Evolutionary conservation across 2,888 invertebrate genomes (phyloP).

Genomic region (Sinhomidia bicolor): DNA sequence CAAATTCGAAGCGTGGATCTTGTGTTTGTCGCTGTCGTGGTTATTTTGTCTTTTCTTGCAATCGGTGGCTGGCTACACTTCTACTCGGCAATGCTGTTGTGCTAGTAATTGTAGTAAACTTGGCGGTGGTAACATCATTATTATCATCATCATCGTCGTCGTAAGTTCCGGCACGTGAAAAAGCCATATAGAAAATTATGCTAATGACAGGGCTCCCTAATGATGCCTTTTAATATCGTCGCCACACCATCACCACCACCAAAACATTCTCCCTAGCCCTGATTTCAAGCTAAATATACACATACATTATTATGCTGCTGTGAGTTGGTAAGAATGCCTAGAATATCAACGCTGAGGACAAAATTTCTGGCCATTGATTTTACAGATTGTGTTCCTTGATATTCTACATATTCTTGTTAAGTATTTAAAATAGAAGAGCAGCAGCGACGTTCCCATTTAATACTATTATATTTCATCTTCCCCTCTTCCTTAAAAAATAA

Average conservation of each 20-base stretch:
- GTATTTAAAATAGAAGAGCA: background rate
- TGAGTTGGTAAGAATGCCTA: constrained; percentile 11
- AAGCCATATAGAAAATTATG: constrained; percentile 70
- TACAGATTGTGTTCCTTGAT: constrained; percentile 5
- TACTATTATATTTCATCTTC: constrained; percentile 46
- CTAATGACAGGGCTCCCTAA: constrained; percentile 72
- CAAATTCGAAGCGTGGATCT: constrained; percentile 32
- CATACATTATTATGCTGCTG: too few relatives aligned
- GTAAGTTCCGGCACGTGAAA: constrained; percentile 74
- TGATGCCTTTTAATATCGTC: constrained; percentile 73
- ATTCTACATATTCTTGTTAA: too few relatives aligned
- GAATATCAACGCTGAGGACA: constrained; percentile 33
- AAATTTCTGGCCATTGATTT: background rate
- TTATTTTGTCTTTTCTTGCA: constrained; percentile 42
- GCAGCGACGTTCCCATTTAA: background rate
- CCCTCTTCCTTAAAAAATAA: constrained; percentile 23
- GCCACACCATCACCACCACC: constrained; percentile 52
- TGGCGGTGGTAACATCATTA: constrained; percentile 41
- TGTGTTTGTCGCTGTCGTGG: constrained; percentile 29
- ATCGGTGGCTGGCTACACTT: too few relatives aligned
- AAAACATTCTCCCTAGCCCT: too few relatives aligned
- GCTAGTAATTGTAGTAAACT: background rate
- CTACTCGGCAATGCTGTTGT: too few relatives aligned
- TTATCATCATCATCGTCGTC: too few relatives aligned
- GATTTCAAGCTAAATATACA: constrained; percentile 67